Base-by-base conservation (phyloP, 2,113 vertebrate genomes). In the Puffinus mauretanicus region DNA sequence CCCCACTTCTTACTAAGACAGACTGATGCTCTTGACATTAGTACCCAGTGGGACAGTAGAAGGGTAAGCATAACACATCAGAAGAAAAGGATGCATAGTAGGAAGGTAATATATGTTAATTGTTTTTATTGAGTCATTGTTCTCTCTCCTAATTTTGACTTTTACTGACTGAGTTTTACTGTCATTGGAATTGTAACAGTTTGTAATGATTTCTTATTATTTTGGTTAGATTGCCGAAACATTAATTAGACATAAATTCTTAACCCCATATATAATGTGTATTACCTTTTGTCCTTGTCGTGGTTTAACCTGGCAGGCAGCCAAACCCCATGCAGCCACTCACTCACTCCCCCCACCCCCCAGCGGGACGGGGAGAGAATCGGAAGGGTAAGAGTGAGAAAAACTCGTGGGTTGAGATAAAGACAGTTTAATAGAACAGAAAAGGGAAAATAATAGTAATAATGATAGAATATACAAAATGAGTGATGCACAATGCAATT, bases 241-340 rank as follows among this genome's bases (percentile, higher is more conserved):
- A 32, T 32, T 76, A 67, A 36, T 78, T 32, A 44, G 22, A 47
- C 7, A 26, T 60, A 66, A 70, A 70, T 78, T 70, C 38, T 61
- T 70, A 55, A 61, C 5, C 9, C 1, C 7, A 6, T 30, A 13
- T 12, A 9, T 25, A 66, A 12, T 2, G 2, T 30, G 4, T 21
- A 64, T 61, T 52, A 61, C 4, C 7, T 81, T 86, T 61, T 46
- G 11, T 32, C 42, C 40, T 40, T 40, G 40, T 10, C 40, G 11
- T 40, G 40, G 40, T 40, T 40, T 40, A 40, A 40, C 40, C 40
- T 40, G 40, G 40, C 40, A 40, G 40, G 40, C 40, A 40, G 40
- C 40, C 9, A 40, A 40, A 40, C 40, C 40, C 40, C 40, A 40
- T 11, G 40, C 40, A 40, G 36, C 36, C 36, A 38, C 36, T 38